These are phyloP conservation scores for Cantharis nigra DNA, from an alignment of 2,888 invertebrate genomes.

Conservation along the genomic window DNA sequence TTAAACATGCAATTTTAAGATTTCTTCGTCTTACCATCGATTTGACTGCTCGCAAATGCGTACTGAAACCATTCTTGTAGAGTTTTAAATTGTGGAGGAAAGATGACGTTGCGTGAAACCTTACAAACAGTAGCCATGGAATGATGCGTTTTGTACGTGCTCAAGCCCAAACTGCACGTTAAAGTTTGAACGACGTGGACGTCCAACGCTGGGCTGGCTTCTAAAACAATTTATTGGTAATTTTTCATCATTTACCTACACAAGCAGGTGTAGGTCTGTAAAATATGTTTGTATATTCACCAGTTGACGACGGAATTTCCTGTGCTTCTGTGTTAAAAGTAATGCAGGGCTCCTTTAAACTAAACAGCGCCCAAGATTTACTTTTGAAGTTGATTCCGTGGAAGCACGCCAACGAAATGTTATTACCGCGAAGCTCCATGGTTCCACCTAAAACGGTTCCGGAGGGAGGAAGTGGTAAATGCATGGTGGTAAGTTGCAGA, in stretches of 20 bases:
- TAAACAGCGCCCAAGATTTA: constrained; percentile 95
- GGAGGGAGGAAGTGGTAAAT: constrained; percentile 68
- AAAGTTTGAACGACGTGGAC: constrained; percentile 89
- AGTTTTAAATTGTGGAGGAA: constrained; percentile 94
- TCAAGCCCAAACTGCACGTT: constrained; percentile 84
- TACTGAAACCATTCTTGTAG: constrained; percentile 97
- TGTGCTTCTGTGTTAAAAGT: constrained; percentile 93
- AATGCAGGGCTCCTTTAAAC: constrained; percentile 88
- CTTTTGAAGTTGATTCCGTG: constrained; percentile 96
- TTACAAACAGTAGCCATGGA: constrained; percentile 95
- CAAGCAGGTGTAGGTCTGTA: too few relatives aligned
- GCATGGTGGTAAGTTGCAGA: constrained; percentile 75
- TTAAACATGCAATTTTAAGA: constrained; percentile 6
- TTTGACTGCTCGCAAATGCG: constrained; percentile 92
- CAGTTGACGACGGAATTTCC: constrained; percentile 73
- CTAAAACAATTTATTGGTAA: constrained; percentile 21
- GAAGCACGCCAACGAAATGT: constrained; percentile 94
- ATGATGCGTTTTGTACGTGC: constrained; percentile 71
- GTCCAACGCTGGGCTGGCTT: constrained; percentile 59
- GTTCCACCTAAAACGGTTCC: constrained; percentile 87
- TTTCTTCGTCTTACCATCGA: constrained; percentile 72
- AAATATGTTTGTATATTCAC: constrained; percentile 40
- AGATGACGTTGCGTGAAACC: constrained; percentile 87
- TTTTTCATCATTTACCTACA: background rate
- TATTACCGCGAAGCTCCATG: constrained; percentile 85